Base-by-base conservation (phyloP, 1,140 invertebrate genomes). In the Drosophila parvula region DNA sequence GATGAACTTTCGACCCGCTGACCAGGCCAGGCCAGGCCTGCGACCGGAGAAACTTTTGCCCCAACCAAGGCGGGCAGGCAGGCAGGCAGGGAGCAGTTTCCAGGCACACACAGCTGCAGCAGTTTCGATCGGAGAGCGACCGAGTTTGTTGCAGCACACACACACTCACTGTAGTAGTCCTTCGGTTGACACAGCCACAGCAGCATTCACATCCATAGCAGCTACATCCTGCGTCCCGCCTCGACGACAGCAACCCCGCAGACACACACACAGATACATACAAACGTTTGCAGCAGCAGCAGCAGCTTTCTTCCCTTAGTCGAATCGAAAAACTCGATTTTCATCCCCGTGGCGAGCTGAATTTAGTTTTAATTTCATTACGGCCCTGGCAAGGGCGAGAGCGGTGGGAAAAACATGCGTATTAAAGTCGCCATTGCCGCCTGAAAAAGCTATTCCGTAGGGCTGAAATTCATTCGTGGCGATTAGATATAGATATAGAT, bases 341-440 rank as follows among this genome's bases (percentile, higher is more conserved):
- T 86, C 82, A 86, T 86, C 82, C 83, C 82, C 57, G 82, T 88
- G 74, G 78, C 53, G 78, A 73, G 53, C 74, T 60, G 79, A 83
- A 78, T 82, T 88, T 82, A 79, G 76, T 82, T 88, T 88, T 79
- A 78, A 88, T 86, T 83, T 86, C 45, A 77, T 88, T 82, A 86
- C 68, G 28, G 53, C 14, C 64, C 41, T 12, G 41, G 36, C 47
- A 14, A 51, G 27, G 58, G 58, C 40, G 4, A 22, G 43, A 53
- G 57, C 65, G 36, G 67, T 71, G 55, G 65, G 67, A 38, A 73
- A 59, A 71, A 59, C 69, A 73, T 73, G 69, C 69, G 69, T 73
- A 73, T 73, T 71, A 73, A 71, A 73, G 67, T 70, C 43, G 53
- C 65, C 45, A 38, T 48, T 3, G 22, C 53, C n/a, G 22, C 53